Base-by-base conservation (phyloP, 2,797 vertebrate species). In the Poeciliopsis turneri region DNA sequence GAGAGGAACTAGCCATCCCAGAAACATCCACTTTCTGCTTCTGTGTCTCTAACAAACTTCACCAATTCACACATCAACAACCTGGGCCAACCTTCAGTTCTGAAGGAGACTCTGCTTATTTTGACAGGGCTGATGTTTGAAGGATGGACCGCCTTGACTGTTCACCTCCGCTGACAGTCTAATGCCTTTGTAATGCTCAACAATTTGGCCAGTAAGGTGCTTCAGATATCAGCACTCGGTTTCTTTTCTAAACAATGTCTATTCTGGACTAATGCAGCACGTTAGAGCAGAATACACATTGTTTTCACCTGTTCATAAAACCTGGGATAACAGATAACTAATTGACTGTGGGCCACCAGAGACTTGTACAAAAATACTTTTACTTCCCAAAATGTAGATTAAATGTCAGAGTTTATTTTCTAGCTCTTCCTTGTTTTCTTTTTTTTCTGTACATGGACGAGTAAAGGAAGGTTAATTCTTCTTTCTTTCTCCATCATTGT, bases 1-100 rank as follows among this genome's bases (percentile, higher is more conserved):
- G 98, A 99, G 94, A 98, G 98, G 95, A 99, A 99, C 97, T 99
- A 98, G 95, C 94, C 94, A 95, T 93, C 88, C 86, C 89, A 87
- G 87, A 93, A 77, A 80, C 79, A 75, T 86, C 93, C 88, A 92
- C 90, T 81, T 83, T 83, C 80, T 79, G 82, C 86, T 90, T 84
- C 75, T 83, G 76, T 92, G 87, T 89, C 83, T 92, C 88, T 91
- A 88, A 80, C 83, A 89, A 85, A 93, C 87, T 76, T 93, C 91
- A 82, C 84, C 78, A 68, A 90, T 85, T 90, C 91, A 89, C 85
- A 46, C 68, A 71, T 71, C 83, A 77, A 86, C 87, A 82, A 89
- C 77, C 79, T 84, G 81, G 87, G 89, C 91, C 66, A 57, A 45
- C 82, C 83, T 80, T 77, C 77, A 89, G 81, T 79, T 55, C 75